These are phyloP conservation scores for Phenganax stokvisi DNA, from an alignment of 92 coral and sea anemone species.

Conservation along the genomic window DNA sequence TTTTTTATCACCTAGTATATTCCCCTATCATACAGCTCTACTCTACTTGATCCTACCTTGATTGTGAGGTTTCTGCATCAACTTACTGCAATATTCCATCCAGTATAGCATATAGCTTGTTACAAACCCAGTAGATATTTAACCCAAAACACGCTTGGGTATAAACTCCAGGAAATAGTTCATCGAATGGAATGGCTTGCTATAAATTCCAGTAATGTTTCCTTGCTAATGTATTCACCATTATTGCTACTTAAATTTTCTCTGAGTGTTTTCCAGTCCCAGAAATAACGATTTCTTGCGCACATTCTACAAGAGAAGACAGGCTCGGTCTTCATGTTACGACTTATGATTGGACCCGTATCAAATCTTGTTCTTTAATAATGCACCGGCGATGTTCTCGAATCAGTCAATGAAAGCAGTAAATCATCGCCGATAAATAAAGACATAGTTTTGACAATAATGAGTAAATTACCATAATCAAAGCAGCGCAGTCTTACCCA, in stretches of 20 bases:
- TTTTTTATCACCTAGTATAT: neutral
- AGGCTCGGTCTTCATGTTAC: no score
- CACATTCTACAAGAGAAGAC: conserved; percentile 18
- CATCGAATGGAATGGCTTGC: conserved; percentile 7
- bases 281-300: conserved; percentile 36
- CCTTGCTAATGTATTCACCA: neutral
- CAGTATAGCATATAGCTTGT: neutral
- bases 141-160: neutral
- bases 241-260: neutral
- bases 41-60: neutral
- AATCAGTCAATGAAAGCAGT: neutral
- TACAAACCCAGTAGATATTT: no score
- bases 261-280: conserved; percentile 14
- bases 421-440: neutral
- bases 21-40: neutral
- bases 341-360: no score
- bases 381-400: no score
- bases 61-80: neutral
- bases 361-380: no score
- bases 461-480: neutral
- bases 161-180: neutral
- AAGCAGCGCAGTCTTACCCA: conserved; percentile 54
- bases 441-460: neutral
- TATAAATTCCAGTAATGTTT: conserved; percentile 21
- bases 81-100: neutral